phyloP scores from a whole-genome alignment of 2,113 vertebrate genomes.

The Lasiurus cinereus region DNA sequence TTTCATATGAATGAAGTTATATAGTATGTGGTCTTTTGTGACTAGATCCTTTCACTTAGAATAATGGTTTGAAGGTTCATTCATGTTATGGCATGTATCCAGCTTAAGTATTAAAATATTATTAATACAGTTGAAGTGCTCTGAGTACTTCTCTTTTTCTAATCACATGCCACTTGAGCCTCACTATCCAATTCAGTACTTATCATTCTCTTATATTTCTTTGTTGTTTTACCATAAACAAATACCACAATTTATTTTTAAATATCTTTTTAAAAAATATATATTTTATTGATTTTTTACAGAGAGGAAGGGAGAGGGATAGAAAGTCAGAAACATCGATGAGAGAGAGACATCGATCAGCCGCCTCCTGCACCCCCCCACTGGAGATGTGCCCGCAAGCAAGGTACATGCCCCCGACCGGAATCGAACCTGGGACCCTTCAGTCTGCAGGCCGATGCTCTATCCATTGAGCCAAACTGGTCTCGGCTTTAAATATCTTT shows the following conservation, averaged over 20 bases:
- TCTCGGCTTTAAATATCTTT: background rate
- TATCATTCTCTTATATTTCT: constrained; percentile 43
- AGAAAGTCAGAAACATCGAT: too few relatives aligned
- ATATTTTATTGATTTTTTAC: too few relatives aligned
- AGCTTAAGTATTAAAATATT: constrained; percentile 29
- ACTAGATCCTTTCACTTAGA: constrained; percentile 36
- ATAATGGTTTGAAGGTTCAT: constrained; percentile 19
- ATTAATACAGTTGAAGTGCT: background rate
- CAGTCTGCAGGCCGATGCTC: too few relatives aligned
- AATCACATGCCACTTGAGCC: background rate
- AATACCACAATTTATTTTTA: background rate
- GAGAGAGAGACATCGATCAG: too few relatives aligned
- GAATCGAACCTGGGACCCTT: too few relatives aligned
- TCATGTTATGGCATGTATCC: background rate
- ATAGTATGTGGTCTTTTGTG: background rate
- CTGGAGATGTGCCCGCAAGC: too few relatives aligned
- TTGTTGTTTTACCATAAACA: constrained; percentile 31
- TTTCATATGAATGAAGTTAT: constrained; percentile 13
- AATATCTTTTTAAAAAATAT: background rate
- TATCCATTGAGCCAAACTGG: too few relatives aligned
- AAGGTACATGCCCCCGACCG: too few relatives aligned
- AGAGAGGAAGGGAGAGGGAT: too few relatives aligned
- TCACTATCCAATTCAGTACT: background rate
- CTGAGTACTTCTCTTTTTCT: constrained; percentile 17
- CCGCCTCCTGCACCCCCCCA: too few relatives aligned